Evolutionary conservation across 2,797 vertebrate species (phyloP), one percentile per base, ranked within the genome.

Genomic region (Lophotriccus pileatus): DNA sequence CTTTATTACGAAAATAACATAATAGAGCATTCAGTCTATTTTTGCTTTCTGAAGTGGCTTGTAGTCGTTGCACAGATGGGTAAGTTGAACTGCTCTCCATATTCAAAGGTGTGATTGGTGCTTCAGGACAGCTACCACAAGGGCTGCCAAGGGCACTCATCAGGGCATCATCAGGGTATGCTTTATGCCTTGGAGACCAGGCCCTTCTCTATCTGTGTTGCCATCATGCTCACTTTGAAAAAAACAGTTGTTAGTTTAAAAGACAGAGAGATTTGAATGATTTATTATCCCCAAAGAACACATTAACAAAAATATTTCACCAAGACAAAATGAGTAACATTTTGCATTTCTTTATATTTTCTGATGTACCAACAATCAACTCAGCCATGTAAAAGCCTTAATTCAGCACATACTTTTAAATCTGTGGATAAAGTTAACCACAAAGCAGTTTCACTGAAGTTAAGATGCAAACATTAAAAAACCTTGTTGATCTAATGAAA

Each of bases 1-100:
- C 78, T 84, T 90, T 84, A 89, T 81, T 83, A 84, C 70, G 50
- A 85, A 90, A 84, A 82, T 28, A 89, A 86, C 36, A 27, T 59
- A 80, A 47, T 12, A 70, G 83, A 92, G 37, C 22, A 84, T 58
- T 91, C 28, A 66, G 20, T 62, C 47, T 66, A 11, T 39, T 89
- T 88, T 87, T 87, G 16, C 46, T 58, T 78, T 90, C 50, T 75
- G 63, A 95, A 50, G n/a, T 62, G 73, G 67, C 59, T 63, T 73
- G 36, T 13, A 85, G 64, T 7, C 80, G 32, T 69, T 83, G 77
- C 66, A 90, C 52, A 72, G 69, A 81, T 18, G 34, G 44, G 14
- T 14, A 68, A 77, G 36, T 8, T 90, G 63, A 86, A 90, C 41
- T 77, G 49, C 20, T 88, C 32, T 68, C 60, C 76, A 25, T 34